A percentile compares a stretch with the other conserved stretches of the same genome.
Conservation (phyloP, 37 sponge, comb jelly and placozoan genomes). For the Chondrosia reniformis region DNA sequence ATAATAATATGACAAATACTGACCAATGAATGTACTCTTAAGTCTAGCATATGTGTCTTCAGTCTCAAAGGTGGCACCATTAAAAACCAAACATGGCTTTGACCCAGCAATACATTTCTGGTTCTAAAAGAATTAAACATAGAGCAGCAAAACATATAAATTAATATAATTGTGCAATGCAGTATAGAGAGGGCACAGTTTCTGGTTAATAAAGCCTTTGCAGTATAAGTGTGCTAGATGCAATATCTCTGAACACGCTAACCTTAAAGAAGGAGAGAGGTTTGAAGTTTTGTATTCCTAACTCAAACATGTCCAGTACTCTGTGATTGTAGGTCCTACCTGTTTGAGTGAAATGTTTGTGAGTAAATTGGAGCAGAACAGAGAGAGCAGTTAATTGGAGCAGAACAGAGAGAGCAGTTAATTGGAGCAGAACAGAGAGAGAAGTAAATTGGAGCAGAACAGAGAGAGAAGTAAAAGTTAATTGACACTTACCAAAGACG, state of each 20-base stretch:
- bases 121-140: constrained; percentile 17
- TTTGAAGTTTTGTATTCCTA: constrained; percentile 77
- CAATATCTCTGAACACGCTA: not conserved
- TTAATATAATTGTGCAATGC: no score
- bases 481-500: constrained; percentile 69
- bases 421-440: not conserved
- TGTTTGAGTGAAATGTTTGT: not conserved
- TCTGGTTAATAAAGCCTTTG: not conserved
- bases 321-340: constrained; percentile 79
- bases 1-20: not conserved
- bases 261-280: constrained; percentile 52
- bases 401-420: not conserved
- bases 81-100: constrained; percentile 88
- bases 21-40: constrained; percentile 78
- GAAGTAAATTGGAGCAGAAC: not conserved
- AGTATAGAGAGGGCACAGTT: not conserved
- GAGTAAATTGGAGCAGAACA: not conserved
- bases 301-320: constrained; percentile 93
- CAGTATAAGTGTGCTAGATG: not conserved
- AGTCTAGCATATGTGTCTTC: constrained; percentile 51
- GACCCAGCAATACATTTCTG: constrained; percentile 55
- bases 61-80: constrained; percentile 83
- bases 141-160: not conserved
- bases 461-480: not conserved
- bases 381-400: not conserved